These are phyloP conservation scores for Hycleus phaleratus DNA, from an alignment of 1,140 invertebrate species.

Conservation along the genomic window DNA sequence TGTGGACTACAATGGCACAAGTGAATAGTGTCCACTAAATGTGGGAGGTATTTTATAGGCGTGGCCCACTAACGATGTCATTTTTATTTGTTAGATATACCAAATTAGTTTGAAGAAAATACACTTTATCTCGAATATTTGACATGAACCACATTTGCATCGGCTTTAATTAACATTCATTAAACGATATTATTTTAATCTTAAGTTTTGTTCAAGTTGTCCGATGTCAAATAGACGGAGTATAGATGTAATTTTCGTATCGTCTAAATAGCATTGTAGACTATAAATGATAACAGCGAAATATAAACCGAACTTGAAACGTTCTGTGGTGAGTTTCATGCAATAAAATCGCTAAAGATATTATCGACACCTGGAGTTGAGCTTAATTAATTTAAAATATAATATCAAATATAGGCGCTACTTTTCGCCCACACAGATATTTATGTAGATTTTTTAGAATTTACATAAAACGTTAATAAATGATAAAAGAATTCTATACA, in stretches of 20 bases:
- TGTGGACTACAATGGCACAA: slow-evolving; percentile 34
- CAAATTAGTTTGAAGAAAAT: slow-evolving; percentile 26
- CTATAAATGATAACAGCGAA: too few relatives aligned
- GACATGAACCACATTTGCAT: slow-evolving; percentile 13
- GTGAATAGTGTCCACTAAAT: slow-evolving; percentile 29
- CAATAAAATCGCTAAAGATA: not conserved
- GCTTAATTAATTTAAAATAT: slow-evolving; percentile 3
- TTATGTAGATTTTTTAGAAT: slow-evolving; percentile 6
- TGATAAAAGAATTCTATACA: not conserved
- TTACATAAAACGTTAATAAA: not conserved
- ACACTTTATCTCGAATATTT: slow-evolving; percentile 14
- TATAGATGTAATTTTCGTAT: too few relatives aligned
- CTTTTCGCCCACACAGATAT: slow-evolving; percentile 6
- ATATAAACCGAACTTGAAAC: too few relatives aligned
- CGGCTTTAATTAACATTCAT: slow-evolving; percentile 24
- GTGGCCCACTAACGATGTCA: slow-evolving; percentile 30
- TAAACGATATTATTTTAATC: not conserved
- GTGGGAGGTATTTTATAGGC: slow-evolving; percentile 36
- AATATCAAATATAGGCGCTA: slow-evolving; percentile 1
- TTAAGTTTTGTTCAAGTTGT: too few relatives aligned
- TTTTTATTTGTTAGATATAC: slow-evolving; percentile 29
- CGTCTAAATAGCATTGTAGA: too few relatives aligned
- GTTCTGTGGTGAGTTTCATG: too few relatives aligned
- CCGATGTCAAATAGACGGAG: too few relatives aligned
- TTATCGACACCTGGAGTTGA: too few relatives aligned